phyloP scores from a whole-genome alignment of 92 coral and sea anemone species.

The Epizoanthus stellaris region DNA sequence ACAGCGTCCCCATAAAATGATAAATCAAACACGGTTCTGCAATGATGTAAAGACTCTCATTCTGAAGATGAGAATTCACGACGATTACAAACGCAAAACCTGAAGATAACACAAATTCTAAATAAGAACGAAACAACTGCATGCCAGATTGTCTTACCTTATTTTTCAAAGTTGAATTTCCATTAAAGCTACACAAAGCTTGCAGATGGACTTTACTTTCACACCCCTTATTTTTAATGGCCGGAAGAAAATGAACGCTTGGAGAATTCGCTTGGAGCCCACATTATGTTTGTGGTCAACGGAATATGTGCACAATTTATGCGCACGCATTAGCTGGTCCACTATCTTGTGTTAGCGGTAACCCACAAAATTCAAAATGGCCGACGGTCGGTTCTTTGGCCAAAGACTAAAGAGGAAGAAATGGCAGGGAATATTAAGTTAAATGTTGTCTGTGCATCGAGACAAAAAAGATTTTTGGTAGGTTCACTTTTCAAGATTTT shows the following conservation, averaged over 20 bases:
- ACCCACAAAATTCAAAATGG: slow-evolving; percentile 64
- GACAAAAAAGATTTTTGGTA: slow-evolving; percentile 88
- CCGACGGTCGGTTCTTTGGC: slow-evolving; percentile 28
- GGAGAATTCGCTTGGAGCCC: slow-evolving; percentile 27
- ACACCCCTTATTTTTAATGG: slow-evolving; percentile 21
- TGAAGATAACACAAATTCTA: neutral
- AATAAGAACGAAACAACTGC: neutral
- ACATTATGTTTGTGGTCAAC: slow-evolving; percentile 1
- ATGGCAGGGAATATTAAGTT: slow-evolving; percentile 82
- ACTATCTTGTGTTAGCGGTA: slow-evolving; percentile 54
- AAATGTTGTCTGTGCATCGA: slow-evolving; percentile 87
- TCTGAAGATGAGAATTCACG: too few species aligned
- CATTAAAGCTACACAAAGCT: neutral
- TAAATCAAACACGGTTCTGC: too few species aligned
- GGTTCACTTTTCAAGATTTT: slow-evolving; percentile 3
- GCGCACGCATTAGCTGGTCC: slow-evolving; percentile 36
- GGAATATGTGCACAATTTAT: neutral
- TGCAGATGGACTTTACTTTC: slow-evolving; percentile 1
- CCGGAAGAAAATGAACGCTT: slow-evolving; percentile 27
- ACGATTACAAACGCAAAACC: too few species aligned
- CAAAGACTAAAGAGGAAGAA: too few species aligned
- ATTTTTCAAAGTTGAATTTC: neutral
- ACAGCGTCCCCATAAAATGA: too few species aligned
- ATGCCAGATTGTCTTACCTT: slow-evolving; percentile 11
- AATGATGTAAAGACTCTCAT: too few species aligned